Evolutionary conservation across 2,113 vertebrate genomes (phyloP).

Genomic region (Oryzias javanicus): DNA sequence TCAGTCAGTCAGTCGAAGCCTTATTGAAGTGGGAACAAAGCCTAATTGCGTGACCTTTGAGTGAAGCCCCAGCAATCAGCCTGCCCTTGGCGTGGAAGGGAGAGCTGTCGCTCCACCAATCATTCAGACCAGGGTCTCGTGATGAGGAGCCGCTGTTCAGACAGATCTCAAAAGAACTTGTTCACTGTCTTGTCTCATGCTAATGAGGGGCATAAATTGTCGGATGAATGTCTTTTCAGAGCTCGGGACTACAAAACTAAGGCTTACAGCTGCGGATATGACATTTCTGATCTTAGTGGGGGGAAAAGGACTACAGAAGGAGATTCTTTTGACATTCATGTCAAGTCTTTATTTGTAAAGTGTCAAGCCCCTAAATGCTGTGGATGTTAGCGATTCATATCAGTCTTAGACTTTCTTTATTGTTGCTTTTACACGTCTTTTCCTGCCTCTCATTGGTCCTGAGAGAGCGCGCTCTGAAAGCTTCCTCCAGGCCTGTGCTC

Average conservation of each 20-base stretch:
- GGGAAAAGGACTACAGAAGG: slow-evolving; percentile 54
- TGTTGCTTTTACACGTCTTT: slow-evolving; percentile 29
- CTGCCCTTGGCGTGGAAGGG: slow-evolving; percentile 64
- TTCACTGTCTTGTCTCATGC: slow-evolving; percentile 55
- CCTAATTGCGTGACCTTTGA: slow-evolving; percentile 73
- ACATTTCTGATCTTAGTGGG: slow-evolving; percentile 53
- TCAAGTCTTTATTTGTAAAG: slow-evolving; percentile 47
- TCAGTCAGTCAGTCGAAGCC: slow-evolving; percentile 45
- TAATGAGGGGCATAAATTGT: slow-evolving; percentile 69
- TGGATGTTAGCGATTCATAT: slow-evolving; percentile 36
- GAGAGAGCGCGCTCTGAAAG: slow-evolving; percentile 33
- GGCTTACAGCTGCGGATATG: slow-evolving; percentile 64
- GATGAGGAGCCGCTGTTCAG: slow-evolving; percentile 48
- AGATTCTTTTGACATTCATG: slow-evolving; percentile 52
- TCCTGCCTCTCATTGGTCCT: slow-evolving; percentile 28
- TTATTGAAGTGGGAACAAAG: slow-evolving; percentile 68
- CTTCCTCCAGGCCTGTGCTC: slow-evolving; percentile 22
- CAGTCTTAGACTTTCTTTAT: slow-evolving; percentile 20
- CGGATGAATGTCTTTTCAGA: slow-evolving; percentile 56
- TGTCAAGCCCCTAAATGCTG: slow-evolving; percentile 29
- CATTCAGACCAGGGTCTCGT: slow-evolving; percentile 50
- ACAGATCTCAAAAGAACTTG: slow-evolving; percentile 60
- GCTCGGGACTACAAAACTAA: slow-evolving; percentile 27
- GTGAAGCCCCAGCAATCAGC: slow-evolving; percentile 62
- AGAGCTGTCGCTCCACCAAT: slow-evolving; percentile 28